Evolutionary conservation across 2,888 invertebrate genomes (phyloP).

Genomic region (Eilema griseolum): DNA sequence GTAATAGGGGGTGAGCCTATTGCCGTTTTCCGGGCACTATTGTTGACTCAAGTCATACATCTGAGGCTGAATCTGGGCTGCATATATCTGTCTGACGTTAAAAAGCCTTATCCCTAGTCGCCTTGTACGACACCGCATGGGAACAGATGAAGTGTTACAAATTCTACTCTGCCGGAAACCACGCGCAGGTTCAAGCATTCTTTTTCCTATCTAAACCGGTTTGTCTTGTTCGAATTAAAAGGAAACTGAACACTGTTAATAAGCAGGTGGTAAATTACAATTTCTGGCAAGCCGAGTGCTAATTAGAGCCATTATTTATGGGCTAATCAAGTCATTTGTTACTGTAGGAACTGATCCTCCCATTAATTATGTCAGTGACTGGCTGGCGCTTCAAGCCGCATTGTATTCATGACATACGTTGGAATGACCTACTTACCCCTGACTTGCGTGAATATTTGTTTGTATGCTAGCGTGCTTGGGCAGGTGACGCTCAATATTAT

Average conservation of each 20-base stretch:
- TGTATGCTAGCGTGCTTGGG: not conserved
- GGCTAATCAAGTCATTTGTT: conserved; percentile 47
- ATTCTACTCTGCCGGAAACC: too few species aligned
- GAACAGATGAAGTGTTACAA: too few species aligned
- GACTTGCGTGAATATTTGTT: conserved; percentile 13
- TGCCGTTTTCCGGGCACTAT: too few species aligned
- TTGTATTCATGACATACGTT: conserved; percentile 34
- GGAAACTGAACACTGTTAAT: conserved; percentile 20
- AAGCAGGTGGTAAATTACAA: conserved; percentile 38
- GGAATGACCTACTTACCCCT: conserved; percentile 30
- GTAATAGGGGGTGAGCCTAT: too few species aligned
- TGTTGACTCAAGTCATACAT: too few species aligned
- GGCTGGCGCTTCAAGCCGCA: conserved; percentile 26
- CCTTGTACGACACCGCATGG: too few species aligned
- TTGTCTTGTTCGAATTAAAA: not conserved
- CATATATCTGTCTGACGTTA: too few species aligned
- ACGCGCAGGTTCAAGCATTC: too few species aligned
- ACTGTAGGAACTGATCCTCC: conserved; percentile 34
- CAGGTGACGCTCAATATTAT: not conserved
- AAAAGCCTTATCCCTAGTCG: too few species aligned
- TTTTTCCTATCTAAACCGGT: not conserved
- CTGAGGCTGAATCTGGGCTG: too few species aligned
- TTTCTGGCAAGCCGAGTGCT: conserved; percentile 33
- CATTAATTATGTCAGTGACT: conserved; percentile 37
- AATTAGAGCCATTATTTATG: conserved; percentile 49